Evolutionary conservation across 2,797 vertebrate species (phyloP), one percentile per base, ranked within the genome.

Genomic region (Betta splendens): DNA sequence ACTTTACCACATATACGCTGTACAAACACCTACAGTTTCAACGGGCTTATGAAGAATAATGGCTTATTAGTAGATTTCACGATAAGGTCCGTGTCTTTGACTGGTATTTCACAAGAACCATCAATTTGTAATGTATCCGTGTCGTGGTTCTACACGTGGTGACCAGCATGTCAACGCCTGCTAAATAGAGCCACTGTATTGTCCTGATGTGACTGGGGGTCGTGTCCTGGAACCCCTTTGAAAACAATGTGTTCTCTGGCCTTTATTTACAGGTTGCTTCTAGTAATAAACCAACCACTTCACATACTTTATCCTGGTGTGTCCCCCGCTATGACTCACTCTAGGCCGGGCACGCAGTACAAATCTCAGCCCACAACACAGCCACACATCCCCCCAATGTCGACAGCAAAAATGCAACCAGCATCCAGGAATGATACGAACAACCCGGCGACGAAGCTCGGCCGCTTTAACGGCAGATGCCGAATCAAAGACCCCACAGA

Each of bases 321-420:
- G 63, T 80, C 51, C 53, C n/a, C 35, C 59, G 68, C 73, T 69
- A 69, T 81, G 83, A 83, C 36, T 81, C 81, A 84, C 58, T 47
- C 48, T 75, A 83, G 77, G 81, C 83, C 83, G 68, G 48, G 43
- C 75, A 83, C 69, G 72, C 81, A 85, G 66, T 16, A 58, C 35
- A 56, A 77, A 84, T 72, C 73, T 69, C 70, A 57, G 51, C 60
- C 49, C 72, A 83, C 50, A 81, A 80, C 69, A 85, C 15, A 64
- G 65, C 22, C 52, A 68, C 64, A 64, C 54, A 77, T 31, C 58
- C 48, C 68, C 77, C 75, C n/a, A 59, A 58, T 59, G 71, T 72
- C 54, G 64, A 68, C 1, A 49, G 18, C 7, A 39, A 48, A 67
- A 23, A 84, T 47, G n/a, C 63, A 57, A 57, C 10, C 26, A 20